Percentiles rank a stretch among this genome's conserved stretches.
phyloP scores from a whole-genome alignment of 1,140 invertebrate species.

The Lepidurus arcticus region DNA sequence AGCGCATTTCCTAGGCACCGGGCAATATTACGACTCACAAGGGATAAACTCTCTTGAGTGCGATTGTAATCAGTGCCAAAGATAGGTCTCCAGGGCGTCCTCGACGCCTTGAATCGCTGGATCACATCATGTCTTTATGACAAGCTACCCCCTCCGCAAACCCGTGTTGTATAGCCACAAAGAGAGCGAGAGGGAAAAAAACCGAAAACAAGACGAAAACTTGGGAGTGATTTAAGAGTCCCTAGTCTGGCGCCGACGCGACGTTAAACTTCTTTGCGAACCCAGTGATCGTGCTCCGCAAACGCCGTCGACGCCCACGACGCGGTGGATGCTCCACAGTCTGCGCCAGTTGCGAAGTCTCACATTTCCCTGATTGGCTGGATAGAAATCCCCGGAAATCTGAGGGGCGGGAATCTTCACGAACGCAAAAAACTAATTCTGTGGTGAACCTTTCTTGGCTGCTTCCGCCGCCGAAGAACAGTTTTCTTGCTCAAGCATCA shows the following conservation, averaged over 20 bases:
- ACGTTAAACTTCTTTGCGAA: background rate
- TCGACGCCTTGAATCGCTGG: slow-evolving; percentile 17
- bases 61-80: slow-evolving; percentile 19
- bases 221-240: background rate
- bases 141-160: background rate
- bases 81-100: slow-evolving; percentile 7
- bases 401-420: background rate
- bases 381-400: background rate
- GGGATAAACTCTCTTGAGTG: slow-evolving; percentile 18
- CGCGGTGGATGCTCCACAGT: background rate
- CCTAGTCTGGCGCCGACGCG: background rate
- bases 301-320: background rate
- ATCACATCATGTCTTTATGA: slow-evolving; percentile 22
- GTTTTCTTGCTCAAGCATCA: background rate
- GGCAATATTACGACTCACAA: background rate
- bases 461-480: background rate
- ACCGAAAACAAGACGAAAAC: background rate
- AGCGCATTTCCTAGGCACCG: background rate
- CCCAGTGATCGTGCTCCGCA: background rate
- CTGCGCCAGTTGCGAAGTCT: background rate
- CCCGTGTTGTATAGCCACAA: background rate
- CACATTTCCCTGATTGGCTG: background rate
- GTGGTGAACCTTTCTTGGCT: slow-evolving; percentile 15
- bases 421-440: background rate
- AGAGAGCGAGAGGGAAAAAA: too few relatives aligned